phyloP scores from a whole-genome alignment of 2,797 vertebrate genomes.

The Thripadectes ignobilis region DNA sequence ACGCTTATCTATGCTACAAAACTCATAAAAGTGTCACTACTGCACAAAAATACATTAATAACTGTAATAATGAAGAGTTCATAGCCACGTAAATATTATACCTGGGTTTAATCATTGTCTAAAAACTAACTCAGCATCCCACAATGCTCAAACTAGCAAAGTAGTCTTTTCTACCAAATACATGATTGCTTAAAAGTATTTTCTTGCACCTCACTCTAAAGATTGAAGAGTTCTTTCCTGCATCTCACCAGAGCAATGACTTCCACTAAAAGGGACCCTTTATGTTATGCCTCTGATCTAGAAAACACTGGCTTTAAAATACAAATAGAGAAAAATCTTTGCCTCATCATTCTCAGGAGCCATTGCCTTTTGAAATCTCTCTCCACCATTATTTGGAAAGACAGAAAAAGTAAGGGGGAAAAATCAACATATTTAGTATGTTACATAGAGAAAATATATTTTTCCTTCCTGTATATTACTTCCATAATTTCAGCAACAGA shows the following conservation, averaged over 20 bases:
- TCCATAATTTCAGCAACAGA: neutral
- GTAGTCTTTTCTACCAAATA: neutral
- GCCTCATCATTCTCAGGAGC: neutral
- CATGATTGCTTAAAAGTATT: neutral
- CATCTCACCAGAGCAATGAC: neutral
- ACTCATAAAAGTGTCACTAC: neutral
- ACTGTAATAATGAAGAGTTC: neutral
- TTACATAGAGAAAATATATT: neutral
- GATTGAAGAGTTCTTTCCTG: neutral
- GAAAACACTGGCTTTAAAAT: neutral
- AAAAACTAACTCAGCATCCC: neutral
- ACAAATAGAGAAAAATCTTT: neutral
- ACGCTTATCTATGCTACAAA: neutral
- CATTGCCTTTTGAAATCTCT: neutral
- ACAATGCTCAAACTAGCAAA: neutral
- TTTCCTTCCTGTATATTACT: neutral
- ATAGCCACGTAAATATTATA: neutral
- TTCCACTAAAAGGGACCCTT: neutral
- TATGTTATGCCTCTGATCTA: neutral
- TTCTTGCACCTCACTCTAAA: neutral
- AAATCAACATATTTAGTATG: neutral
- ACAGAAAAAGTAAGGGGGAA: neutral
- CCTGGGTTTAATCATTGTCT: neutral
- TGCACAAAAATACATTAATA: neutral
- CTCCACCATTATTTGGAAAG: neutral